Evolutionary conservation across 1,140 invertebrate species (phyloP).

Genomic region (Aethina tumida): DNA sequence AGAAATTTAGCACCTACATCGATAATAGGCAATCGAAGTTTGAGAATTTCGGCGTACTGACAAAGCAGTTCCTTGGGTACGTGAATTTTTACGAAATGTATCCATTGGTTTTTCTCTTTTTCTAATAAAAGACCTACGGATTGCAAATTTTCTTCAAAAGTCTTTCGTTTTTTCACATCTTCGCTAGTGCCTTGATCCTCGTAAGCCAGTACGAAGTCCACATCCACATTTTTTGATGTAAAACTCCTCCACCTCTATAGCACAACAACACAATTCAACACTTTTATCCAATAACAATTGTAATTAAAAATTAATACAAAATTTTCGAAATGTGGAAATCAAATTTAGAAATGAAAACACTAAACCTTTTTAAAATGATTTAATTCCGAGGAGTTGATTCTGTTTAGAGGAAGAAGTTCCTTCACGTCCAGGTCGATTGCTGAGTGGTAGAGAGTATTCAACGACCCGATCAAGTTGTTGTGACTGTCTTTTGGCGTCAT

Average conservation of each 20-base stretch:
- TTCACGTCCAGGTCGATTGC: constrained; percentile 29
- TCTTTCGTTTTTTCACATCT: constrained; percentile 37
- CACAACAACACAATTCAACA: no score
- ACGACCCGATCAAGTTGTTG: constrained; percentile 31
- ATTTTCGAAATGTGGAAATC: no score
- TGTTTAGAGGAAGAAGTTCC: no score
- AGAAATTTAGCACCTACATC: constrained; percentile 46
- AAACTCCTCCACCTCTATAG: constrained; percentile 27
- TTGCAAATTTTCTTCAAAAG: constrained; percentile 47
- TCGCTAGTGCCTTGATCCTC: constrained; percentile 35
- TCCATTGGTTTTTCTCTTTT: constrained; percentile 43
- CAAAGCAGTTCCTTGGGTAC: constrained; percentile 67
- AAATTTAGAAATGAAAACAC: no score
- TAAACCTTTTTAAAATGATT: no score
- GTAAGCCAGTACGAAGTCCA: constrained; percentile 59
- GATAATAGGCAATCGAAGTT: constrained; percentile 80
- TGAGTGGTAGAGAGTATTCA: constrained; percentile 36
- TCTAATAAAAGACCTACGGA: constrained; percentile 51
- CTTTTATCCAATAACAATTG: no score
- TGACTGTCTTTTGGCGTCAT: constrained; percentile 20
- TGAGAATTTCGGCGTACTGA: constrained; percentile 76
- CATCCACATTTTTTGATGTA: constrained; percentile 32
- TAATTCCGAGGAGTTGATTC: no score
- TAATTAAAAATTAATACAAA: no score
- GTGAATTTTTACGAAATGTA: constrained; percentile 61